Evolutionary conservation across 2,888 invertebrate species (phyloP).

Genomic region (Lithosia quadra): DNA sequence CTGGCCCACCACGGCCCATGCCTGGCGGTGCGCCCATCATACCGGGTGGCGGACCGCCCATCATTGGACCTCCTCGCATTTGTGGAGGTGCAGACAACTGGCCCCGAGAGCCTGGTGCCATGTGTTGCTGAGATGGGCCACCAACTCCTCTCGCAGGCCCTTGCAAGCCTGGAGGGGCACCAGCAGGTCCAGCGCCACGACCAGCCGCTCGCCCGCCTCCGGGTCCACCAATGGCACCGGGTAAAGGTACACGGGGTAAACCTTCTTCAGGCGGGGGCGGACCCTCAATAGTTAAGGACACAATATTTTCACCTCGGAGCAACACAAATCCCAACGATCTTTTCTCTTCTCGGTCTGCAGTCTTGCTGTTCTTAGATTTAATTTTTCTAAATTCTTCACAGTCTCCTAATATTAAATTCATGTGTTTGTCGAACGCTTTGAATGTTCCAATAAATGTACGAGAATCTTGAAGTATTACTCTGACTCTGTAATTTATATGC

Average conservation of each 20-base stretch:
- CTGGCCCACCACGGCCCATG: conserved; percentile 91
- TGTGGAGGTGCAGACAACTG: conserved; percentile 93
- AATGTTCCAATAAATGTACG: conserved; percentile 99
- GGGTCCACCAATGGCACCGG: conserved; percentile 90
- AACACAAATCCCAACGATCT: conserved; percentile 98
- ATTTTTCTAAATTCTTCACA: conserved; percentile 99
- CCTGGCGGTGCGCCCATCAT: conserved; percentile 96
- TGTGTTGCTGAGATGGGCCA: conserved; percentile 97
- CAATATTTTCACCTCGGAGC: conserved; percentile 98
- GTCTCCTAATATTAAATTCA: conserved; percentile 99
- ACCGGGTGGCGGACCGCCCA: conserved; percentile 93
- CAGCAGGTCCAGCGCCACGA: conserved; percentile 92
- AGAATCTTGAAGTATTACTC: conserved; percentile 98
- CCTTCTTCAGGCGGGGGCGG: conserved; percentile 99
- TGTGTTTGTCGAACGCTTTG: conserved; percentile 99
- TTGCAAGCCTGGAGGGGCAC: conserved; percentile 90
- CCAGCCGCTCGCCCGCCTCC: conserved; percentile 98
- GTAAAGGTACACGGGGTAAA: conserved; percentile 97
- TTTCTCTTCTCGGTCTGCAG: conserved; percentile 97
- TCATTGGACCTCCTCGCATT: conserved; percentile 91
- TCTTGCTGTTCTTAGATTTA: conserved; percentile 96
- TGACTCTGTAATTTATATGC: conserved; percentile 98
- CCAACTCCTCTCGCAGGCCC: conserved; percentile 97
- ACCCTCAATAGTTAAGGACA: conserved; percentile 99
- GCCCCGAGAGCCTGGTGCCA: conserved; percentile 94